Percentiles rank a stretch among this genome's conserved stretches.
Conservation (phyloP, 2,888 invertebrate species). For the Eurois occulta region DNA sequence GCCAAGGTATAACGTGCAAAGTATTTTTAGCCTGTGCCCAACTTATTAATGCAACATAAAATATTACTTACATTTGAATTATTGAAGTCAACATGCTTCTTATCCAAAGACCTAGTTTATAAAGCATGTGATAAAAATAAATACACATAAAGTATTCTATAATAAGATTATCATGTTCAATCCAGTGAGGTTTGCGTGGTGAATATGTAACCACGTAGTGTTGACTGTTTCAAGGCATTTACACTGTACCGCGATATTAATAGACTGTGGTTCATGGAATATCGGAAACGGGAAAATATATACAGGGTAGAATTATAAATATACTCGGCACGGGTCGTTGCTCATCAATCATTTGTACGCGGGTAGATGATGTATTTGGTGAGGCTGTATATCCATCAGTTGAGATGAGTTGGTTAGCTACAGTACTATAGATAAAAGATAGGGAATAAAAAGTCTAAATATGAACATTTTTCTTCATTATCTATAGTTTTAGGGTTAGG, state of each 20-base stretch:
- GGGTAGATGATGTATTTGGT: constrained; percentile 42
- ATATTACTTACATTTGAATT: constrained; percentile 13
- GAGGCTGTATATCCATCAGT: constrained; percentile 31
- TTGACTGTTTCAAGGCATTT: constrained; percentile 43
- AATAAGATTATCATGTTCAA: constrained; percentile 41
- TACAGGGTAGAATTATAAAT: constrained; percentile 4
- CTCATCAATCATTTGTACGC: constrained; percentile 52
- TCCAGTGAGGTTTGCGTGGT: constrained; percentile 42
- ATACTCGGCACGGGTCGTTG: constrained; percentile 29
- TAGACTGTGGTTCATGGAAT: constrained; percentile 41
- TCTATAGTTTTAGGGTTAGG: background rate
- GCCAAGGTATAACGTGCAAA: background rate
- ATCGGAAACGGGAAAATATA: constrained; percentile 38
- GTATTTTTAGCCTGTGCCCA: constrained; percentile 19
- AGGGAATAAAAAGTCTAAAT: background rate
- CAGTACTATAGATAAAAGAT: constrained; percentile 3
- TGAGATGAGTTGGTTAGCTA: constrained; percentile 17
- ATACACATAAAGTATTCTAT: constrained; percentile 38
- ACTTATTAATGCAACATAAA: constrained; percentile 26
- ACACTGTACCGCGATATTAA: constrained; percentile 29
- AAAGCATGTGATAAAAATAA: constrained; percentile 32
- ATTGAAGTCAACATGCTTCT: constrained; percentile 16
- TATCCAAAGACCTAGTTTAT: constrained; percentile 14
- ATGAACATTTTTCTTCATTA: background rate
- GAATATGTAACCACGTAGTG: constrained; percentile 35